Conservation (phyloP, 2,113 vertebrate genomes). For the Sinocyclocheilus grahami region DNA sequence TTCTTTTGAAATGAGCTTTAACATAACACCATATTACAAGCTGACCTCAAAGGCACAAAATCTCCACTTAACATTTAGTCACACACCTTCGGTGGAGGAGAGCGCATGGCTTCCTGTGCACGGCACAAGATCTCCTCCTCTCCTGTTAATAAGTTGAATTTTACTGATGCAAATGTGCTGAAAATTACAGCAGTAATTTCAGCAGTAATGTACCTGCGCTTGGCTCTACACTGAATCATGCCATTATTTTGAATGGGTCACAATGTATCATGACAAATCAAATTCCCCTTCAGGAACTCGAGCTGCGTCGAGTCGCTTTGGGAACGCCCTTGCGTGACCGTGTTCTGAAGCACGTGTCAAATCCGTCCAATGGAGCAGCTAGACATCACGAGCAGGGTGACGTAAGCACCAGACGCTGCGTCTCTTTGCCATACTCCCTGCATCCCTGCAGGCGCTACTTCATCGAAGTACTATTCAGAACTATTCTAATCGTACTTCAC, state of each 20-base stretch:
- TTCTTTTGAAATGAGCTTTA: constrained; percentile 47
- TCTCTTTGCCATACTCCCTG: too few species aligned
- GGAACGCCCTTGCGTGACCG: too few species aligned
- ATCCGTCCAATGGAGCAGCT: too few species aligned
- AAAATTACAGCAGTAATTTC: not conserved
- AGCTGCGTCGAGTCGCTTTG: too few species aligned
- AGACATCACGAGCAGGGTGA: too few species aligned
- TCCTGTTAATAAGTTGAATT: not conserved
- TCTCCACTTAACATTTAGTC: constrained; percentile 46
- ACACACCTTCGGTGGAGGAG: constrained; percentile 23
- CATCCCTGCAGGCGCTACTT: too few species aligned
- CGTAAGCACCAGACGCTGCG: too few species aligned
- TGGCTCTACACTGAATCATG: not conserved
- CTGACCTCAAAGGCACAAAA: constrained; percentile 37
- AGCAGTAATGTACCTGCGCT: not conserved
- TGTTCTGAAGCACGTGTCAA: too few species aligned
- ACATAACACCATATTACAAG: constrained; percentile 45
- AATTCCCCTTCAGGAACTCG: not conserved
- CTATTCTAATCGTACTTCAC: too few species aligned
- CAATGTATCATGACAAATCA: not conserved
- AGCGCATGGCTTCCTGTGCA: not conserved
- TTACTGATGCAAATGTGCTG: not conserved
- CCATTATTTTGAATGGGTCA: not conserved
- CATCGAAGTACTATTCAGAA: too few species aligned
- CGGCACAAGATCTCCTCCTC: not conserved